Percentiles rank a stretch among this genome's conserved stretches.
phyloP scores from a whole-genome alignment of 2,888 invertebrate species.

The Scelioninae gen. 1 region DNA sequence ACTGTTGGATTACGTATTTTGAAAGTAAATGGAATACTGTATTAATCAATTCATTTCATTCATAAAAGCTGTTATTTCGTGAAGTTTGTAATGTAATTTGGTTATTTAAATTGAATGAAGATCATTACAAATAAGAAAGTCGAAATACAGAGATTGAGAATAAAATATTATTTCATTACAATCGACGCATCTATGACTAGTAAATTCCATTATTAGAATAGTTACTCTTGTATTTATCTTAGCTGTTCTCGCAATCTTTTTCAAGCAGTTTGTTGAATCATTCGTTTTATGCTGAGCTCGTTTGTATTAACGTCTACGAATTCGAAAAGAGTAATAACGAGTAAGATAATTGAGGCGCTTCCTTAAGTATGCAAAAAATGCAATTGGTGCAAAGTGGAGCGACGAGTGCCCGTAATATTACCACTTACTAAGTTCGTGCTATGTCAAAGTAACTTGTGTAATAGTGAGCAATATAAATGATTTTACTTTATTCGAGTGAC shows the following conservation, averaged over 20 bases:
- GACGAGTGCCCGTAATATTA: slow-evolving; percentile 57
- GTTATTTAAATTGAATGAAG: no score
- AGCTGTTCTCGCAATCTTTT: slow-evolving; percentile 43
- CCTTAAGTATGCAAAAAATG: slow-evolving; percentile 65
- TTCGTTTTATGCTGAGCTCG: slow-evolving; percentile 47
- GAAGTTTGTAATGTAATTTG: no score
- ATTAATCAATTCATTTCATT: no score
- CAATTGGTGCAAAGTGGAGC: slow-evolving; percentile 63
- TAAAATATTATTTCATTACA: slow-evolving; percentile 42
- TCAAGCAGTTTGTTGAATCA: slow-evolving; percentile 51
- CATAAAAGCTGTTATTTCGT: no score
- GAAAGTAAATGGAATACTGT: no score
- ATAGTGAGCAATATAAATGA: slow-evolving; percentile 61
- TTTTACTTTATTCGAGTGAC: slow-evolving; percentile 56
- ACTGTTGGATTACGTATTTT: no score
- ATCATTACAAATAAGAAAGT: no score
- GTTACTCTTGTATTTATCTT: slow-evolving; percentile 46
- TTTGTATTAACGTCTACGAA: slow-evolving; percentile 63
- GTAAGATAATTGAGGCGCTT: slow-evolving; percentile 63
- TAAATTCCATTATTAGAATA: slow-evolving; percentile 54
- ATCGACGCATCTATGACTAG: slow-evolving; percentile 37
- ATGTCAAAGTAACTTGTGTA: slow-evolving; percentile 66
- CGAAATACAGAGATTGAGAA: slow-evolving; percentile 11
- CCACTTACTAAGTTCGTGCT: slow-evolving; percentile 55
- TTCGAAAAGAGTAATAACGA: slow-evolving; percentile 61